Evolutionary conservation across 2,113 vertebrate species (phyloP).

Genomic region (Corythaeola cristata): DNA sequence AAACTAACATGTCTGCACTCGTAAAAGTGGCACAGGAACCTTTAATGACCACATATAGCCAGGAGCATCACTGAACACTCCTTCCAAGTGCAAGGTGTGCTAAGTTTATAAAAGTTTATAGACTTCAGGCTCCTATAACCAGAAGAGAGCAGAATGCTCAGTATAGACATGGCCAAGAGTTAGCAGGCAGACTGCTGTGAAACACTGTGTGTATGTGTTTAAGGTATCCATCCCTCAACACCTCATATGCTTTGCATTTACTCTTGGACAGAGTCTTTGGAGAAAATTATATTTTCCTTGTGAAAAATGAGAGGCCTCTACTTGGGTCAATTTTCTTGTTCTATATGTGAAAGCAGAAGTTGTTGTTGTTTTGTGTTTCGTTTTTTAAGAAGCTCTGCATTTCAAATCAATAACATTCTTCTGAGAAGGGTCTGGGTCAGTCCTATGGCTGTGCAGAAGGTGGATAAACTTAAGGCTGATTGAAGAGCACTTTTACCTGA

Average conservation of each 20-base stretch:
- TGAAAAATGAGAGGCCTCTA: neutral
- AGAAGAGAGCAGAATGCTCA: neutral
- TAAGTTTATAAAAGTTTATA: neutral
- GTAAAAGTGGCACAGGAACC: neutral
- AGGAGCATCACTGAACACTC: neutral
- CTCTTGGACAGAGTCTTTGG: neutral
- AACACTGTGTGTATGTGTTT: neutral
- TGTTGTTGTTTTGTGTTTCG: neutral
- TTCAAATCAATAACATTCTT: neutral
- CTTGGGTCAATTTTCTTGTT: neutral
- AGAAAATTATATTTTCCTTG: neutral
- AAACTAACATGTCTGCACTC: neutral
- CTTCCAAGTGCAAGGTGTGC: neutral
- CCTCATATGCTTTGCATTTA: constrained; percentile 17
- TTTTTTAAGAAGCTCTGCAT: neutral
- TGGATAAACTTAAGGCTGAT: rapidly evolving
- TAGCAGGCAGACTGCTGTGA: neutral
- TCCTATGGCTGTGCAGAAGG: neutral
- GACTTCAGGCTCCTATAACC: neutral
- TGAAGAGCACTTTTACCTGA: neutral
- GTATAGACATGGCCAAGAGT: neutral
- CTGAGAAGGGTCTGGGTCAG: neutral
- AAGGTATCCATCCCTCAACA: neutral
- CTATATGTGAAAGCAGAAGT: neutral
- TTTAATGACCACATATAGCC: neutral